Evolutionary conservation across 2,888 invertebrate species (phyloP).

Genomic region (Rhorus exstirpatorius): DNA sequence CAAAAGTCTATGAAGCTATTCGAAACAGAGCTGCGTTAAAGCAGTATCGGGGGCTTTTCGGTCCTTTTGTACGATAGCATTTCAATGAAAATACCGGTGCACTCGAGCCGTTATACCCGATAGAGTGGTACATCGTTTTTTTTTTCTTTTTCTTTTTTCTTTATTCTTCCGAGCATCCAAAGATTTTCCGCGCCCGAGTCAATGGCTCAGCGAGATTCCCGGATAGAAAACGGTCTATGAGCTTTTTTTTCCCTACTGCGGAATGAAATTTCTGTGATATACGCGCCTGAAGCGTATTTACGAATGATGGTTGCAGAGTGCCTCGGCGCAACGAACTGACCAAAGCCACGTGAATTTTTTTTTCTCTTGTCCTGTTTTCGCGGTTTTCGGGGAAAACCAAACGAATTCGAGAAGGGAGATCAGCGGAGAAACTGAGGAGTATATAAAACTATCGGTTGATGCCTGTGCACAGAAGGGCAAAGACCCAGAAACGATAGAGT

Average conservation of each 20-base stretch:
- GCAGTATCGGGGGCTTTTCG: constrained; percentile 26
- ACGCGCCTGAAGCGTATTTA: constrained; percentile 21
- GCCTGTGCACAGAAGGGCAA: constrained; percentile 34
- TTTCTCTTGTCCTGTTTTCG: constrained; percentile 5
- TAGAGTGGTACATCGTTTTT: neutral
- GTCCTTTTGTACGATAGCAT: constrained; percentile 42
- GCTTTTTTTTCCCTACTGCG: constrained; percentile 23
- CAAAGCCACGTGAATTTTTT: constrained; percentile 8
- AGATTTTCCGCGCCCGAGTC: constrained; percentile 53
- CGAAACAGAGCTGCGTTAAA: constrained; percentile 17
- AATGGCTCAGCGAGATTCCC: constrained; percentile 49
- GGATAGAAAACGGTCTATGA: constrained; percentile 30
- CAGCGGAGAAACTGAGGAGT: constrained; percentile 24
- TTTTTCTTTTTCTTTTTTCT: constrained; percentile 13
- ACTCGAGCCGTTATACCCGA: constrained; percentile 18
- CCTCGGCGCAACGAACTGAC: constrained; percentile 34
- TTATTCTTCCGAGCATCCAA: constrained; percentile 25
- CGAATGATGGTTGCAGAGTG: constrained; percentile 20
- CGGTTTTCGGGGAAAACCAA: constrained; percentile 23
- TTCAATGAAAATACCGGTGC: constrained; percentile 32
- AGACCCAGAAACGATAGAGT: constrained; percentile 21
- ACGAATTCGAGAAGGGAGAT: constrained; percentile 31
- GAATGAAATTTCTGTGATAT: constrained; percentile 21
- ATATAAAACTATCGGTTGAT: constrained; percentile 53
- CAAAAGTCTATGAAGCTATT: constrained; percentile 44